These are phyloP conservation scores for Ifrita kowaldi DNA, from an alignment of 2,113 vertebrate genomes.

Conservation along the genomic window DNA sequence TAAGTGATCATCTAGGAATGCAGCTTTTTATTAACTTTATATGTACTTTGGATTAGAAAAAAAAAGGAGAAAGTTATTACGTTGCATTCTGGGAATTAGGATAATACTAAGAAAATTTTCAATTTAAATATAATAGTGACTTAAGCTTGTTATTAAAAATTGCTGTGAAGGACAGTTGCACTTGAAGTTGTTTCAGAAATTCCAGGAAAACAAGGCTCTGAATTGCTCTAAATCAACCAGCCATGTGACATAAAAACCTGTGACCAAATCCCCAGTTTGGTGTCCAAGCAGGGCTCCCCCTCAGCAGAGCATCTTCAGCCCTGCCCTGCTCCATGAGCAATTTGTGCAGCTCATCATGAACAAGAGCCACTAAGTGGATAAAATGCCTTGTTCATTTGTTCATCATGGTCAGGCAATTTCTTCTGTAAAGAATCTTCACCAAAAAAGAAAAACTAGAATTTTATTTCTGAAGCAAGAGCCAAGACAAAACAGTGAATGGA, in stretches of 20 bases:
- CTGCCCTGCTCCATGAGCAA: background rate
- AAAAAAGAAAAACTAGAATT: background rate
- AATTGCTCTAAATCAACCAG: background rate
- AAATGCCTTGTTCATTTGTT: background rate
- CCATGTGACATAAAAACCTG: background rate
- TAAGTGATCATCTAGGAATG: background rate
- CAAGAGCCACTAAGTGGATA: background rate
- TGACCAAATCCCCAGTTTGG: background rate
- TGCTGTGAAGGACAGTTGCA: background rate
- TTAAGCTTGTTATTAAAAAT: conserved; percentile 34
- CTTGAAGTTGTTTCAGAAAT: background rate
- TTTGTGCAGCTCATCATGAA: background rate
- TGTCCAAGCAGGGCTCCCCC: background rate
- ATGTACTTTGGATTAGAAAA: background rate
- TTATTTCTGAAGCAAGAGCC: background rate
- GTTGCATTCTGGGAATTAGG: background rate
- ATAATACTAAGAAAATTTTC: background rate
- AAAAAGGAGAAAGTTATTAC: background rate
- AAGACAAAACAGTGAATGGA: background rate
- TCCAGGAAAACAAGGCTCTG: background rate
- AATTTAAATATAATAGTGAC: conserved; percentile 30
- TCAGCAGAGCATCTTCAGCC: background rate
- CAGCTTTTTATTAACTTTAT: background rate
- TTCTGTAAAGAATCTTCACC: background rate
- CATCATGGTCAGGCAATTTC: background rate